Evolutionary conservation across 2,797 vertebrate genomes (phyloP).

Genomic region (Channallabes apus): DNA sequence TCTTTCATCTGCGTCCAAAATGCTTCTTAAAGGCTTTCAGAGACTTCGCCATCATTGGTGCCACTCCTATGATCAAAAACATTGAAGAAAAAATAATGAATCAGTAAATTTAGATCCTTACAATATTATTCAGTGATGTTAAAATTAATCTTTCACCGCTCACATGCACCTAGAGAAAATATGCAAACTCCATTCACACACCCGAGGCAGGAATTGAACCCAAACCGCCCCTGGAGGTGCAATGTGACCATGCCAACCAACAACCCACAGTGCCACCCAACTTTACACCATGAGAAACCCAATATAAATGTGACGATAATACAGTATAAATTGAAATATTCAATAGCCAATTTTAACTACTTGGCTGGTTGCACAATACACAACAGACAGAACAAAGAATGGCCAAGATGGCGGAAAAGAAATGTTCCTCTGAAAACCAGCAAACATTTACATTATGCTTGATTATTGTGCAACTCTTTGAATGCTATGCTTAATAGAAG

Average conservation of each 20-base stretch:
- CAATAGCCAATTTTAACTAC: neutral
- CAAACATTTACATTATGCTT: neutral
- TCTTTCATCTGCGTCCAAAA: conserved; percentile 70
- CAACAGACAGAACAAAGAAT: neutral
- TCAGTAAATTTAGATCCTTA: neutral
- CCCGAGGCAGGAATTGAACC: too few relatives aligned
- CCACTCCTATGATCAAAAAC: conserved; percentile 72
- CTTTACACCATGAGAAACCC: neutral
- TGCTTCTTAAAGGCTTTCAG: conserved; percentile 81
- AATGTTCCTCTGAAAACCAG: neutral
- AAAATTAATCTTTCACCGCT: too few relatives aligned
- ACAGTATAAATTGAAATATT: neutral
- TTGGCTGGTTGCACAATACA: neutral
- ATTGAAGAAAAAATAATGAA: neutral
- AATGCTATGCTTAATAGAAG: neutral
- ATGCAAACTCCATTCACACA: too few relatives aligned
- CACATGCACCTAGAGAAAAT: too few relatives aligned
- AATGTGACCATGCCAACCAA: too few relatives aligned
- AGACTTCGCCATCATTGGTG: conserved; percentile 88
- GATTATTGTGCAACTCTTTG: neutral
- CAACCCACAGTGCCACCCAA: neutral
- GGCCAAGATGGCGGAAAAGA: neutral
- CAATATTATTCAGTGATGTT: neutral
- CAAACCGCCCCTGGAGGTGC: too few relatives aligned
- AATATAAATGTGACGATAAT: too few relatives aligned